These are phyloP conservation scores for Delichon dasypus DNA, from an alignment of 2,797 vertebrate genomes.

Conservation along the genomic window DNA sequence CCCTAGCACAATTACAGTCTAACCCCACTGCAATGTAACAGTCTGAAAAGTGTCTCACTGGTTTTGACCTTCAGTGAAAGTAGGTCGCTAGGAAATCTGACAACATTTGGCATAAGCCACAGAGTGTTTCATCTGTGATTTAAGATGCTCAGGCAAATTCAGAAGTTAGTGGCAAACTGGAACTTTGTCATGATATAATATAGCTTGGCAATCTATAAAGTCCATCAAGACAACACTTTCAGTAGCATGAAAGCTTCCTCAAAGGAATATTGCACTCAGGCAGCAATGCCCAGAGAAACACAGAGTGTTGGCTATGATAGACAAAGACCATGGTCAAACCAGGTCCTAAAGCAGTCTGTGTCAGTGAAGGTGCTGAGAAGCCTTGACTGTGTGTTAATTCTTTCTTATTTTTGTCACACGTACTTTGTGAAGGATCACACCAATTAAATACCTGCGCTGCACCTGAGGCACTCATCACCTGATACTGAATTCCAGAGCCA, in stretches of 20 bases:
- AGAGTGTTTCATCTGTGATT: not conserved
- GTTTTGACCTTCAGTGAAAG: not conserved
- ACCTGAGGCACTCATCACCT: not conserved
- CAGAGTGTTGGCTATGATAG: not conserved
- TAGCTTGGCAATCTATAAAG: not conserved
- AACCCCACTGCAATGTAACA: not conserved
- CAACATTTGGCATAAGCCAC: not conserved
- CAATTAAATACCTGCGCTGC: not conserved
- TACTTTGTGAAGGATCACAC: not conserved
- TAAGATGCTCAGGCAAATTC: not conserved
- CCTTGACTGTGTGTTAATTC: not conserved
- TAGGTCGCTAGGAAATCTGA: not conserved
- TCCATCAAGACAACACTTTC: not conserved
- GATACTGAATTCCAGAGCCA: constrained; percentile 1
- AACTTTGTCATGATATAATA: not conserved
- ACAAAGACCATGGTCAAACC: not conserved
- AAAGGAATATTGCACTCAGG: not conserved
- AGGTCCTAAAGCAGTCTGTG: not conserved
- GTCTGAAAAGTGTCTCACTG: not conserved
- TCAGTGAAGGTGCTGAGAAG: not conserved
- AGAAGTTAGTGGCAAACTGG: not conserved
- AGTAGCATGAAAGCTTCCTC: not conserved
- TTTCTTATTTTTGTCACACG: not conserved
- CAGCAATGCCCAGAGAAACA: not conserved
- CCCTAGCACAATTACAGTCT: not conserved